Evolutionary conservation across 2,797 vertebrate genomes (phyloP), one percentile per base, ranked within the genome.

Genomic region (Dipus sagitta): DNA sequence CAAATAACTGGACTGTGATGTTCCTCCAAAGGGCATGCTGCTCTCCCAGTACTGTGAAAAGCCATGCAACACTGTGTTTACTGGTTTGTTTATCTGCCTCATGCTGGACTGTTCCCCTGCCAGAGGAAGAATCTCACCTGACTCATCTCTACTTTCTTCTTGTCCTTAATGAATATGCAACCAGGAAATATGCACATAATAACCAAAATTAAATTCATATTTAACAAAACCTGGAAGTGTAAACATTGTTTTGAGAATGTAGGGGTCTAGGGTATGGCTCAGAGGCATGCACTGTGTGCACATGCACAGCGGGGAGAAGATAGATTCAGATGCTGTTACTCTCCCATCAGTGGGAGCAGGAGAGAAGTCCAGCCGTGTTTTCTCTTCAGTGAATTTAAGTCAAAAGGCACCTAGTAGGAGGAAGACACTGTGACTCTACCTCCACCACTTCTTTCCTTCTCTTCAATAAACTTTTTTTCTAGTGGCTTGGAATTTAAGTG

Each of bases 401-500:
- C 79, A 72, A 85, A 86, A 52, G 38, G 30, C 23, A 28, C 52
- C n/a, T 65, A 30, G 18, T 20, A 58, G 58, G 20, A 64, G 42
- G 54, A 92, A 71, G 42, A 13, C 30, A 14, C n/a, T 32, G 13
- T 60, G 32, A 34, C 64, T 92, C n/a, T 65, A 1, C 77, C 26
- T 62, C 26, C 23, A n/a, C 17, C 26, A 81, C 62, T 60, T 8
- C n/a, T 60, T 60, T 70, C 64, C n/a, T 70, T 42, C 8, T 28
- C 38, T 14, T 38, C n/a, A 28, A 28, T 74, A 30, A 23, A 81
- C 18, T 6, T 70, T 90, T 72, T 93, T 78, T 42, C 68, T 24
- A 54, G 80, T 91, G 71, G 38, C 68, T 78, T 92, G 64, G 32
- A 89, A 75, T 58, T 86, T 67, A 54, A 58, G 30, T 52, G n/a